Conservation (phyloP, 2,888 invertebrate species). For the Gandaritis pyraliata region DNA sequence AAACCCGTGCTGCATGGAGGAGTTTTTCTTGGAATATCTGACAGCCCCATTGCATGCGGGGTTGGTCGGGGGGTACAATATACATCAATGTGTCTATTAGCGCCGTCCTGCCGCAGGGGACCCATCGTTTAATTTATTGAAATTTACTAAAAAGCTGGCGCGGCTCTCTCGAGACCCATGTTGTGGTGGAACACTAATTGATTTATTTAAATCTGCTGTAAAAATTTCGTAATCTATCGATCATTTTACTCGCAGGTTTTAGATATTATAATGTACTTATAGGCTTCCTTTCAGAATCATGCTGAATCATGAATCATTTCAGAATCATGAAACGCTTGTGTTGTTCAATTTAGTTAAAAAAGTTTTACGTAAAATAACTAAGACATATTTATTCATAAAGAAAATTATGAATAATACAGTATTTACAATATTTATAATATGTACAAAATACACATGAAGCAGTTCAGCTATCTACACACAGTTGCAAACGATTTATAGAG, state of each 20-base stretch:
- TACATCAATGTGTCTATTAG: constrained; percentile 79
- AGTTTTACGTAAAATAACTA: too few relatives aligned
- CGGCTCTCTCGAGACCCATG: constrained; percentile 42
- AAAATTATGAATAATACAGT: too few relatives aligned
- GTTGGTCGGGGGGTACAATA: constrained; percentile 43
- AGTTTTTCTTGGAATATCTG: constrained; percentile 42
- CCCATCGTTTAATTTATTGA: constrained; percentile 75
- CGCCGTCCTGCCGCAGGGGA: constrained; percentile 51
- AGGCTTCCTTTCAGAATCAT: too few relatives aligned
- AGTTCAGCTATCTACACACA: too few relatives aligned
- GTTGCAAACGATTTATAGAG: too few relatives aligned
- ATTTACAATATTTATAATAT: too few relatives aligned
- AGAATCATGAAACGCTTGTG: too few relatives aligned
- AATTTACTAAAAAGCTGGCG: constrained; percentile 59
- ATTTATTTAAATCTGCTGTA: constrained; percentile 46
- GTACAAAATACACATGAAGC: too few relatives aligned
- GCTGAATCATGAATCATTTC: too few relatives aligned
- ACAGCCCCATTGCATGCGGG: constrained; percentile 40
- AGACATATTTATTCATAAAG: too few relatives aligned
- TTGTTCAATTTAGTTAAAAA: too few relatives aligned
- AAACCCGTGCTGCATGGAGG: constrained; percentile 4
- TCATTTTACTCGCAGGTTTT: neutral
- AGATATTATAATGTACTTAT: neutral
- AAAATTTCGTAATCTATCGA: constrained; percentile 11
- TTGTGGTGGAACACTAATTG: constrained; percentile 31